These are phyloP conservation scores for Notolepis coatsorum DNA, from an alignment of 2,797 vertebrate genomes.

Conservation along the genomic window DNA sequence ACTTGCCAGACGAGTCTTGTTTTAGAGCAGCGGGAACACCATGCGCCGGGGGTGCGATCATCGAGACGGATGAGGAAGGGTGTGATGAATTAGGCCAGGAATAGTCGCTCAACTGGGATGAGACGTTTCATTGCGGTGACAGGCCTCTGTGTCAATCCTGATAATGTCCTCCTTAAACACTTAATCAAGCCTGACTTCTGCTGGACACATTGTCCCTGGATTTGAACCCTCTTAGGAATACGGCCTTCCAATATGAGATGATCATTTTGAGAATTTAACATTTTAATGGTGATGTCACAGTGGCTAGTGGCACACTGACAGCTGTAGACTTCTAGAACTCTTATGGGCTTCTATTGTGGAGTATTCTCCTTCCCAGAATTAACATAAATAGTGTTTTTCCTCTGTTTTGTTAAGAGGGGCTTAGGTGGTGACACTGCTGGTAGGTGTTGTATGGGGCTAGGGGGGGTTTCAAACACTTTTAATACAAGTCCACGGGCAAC, in stretches of 20 bases:
- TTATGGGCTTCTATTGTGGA: neutral
- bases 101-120: slow-evolving; percentile 46
- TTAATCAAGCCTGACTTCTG: slow-evolving; percentile 19
- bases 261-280: no score
- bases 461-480: no score
- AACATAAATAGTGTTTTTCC: no score
- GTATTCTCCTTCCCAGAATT: no score
- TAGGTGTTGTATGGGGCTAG: no score
- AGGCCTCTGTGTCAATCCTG: slow-evolving; percentile 41
- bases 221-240: neutral
- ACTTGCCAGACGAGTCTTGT: slow-evolving; percentile 14
- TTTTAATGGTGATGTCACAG: no score
- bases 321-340: neutral
- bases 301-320: slow-evolving; percentile 20
- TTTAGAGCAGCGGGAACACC: no score
- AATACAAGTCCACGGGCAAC: no score
- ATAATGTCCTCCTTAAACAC: slow-evolving; percentile 37
- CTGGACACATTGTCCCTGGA: neutral
- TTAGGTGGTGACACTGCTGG: no score
- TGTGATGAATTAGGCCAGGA: slow-evolving; percentile 34
- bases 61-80: neutral
- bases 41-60: neutral
- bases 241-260: no score
- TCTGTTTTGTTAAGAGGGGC: no score
- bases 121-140: slow-evolving; percentile 59